Evolutionary conservation across 64 coral and sea anemone genomes (phyloP).

Genomic region (Montipora cactus): DNA sequence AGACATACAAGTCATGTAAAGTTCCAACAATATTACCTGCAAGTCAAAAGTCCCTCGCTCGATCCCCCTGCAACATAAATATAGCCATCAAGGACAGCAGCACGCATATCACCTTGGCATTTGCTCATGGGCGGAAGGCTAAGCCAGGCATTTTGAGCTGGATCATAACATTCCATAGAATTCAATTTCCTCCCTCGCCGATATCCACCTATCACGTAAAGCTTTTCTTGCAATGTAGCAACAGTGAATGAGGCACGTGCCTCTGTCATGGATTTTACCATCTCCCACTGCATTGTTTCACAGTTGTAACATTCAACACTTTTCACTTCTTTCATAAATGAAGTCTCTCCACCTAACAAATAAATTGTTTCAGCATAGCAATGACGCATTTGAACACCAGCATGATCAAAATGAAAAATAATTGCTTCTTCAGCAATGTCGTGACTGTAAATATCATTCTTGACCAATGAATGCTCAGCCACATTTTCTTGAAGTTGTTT

Average conservation of each 20-base stretch:
- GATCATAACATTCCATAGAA: conserved; percentile 94
- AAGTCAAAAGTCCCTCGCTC: conserved; percentile 85
- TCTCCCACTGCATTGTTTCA: conserved; percentile 85
- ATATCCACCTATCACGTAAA: conserved; percentile 96
- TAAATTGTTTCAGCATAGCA: conserved; percentile 86
- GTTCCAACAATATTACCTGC: conserved; percentile 68
- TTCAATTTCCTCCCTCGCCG: conserved; percentile 86
- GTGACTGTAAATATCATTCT: conserved; percentile 77
- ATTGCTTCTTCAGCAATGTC: conserved; percentile 91
- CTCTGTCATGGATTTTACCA: conserved; percentile 70
- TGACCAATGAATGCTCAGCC: conserved; percentile 61
- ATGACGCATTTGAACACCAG: conserved; percentile 83
- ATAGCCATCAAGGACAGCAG: conserved; percentile 86
- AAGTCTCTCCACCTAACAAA: conserved; percentile 92
- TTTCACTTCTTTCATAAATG: conserved; percentile 97
- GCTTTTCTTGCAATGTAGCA: conserved; percentile 69
- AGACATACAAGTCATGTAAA: too few species aligned
- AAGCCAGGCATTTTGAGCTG: conserved; percentile 68
- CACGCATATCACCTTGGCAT: conserved; percentile 93
- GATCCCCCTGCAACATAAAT: conserved; percentile 98
- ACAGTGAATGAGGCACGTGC: conserved; percentile 88
- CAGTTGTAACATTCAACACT: conserved; percentile 86
- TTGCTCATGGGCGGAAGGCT: conserved; percentile 76
- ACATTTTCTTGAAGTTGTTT: conserved; percentile 83
- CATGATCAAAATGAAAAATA: conserved; percentile 88